These are phyloP conservation scores for Nezara viridula DNA, from an alignment of 2,888 invertebrate species.

Conservation along the genomic window DNA sequence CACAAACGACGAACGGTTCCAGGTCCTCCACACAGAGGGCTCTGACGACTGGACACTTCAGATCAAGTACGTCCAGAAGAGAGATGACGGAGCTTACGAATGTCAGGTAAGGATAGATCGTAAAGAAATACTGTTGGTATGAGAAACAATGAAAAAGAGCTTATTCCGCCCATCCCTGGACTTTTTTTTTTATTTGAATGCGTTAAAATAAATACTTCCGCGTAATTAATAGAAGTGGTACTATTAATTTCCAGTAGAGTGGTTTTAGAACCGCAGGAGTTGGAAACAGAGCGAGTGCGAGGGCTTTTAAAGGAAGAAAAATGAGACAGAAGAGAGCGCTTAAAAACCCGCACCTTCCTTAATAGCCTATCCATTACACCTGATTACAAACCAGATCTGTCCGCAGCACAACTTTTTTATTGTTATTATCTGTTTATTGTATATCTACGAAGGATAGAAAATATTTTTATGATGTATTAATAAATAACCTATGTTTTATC, in stretches of 20 bases:
- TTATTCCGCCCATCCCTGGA: too few relatives aligned
- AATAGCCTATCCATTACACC: slow-evolving; percentile 25
- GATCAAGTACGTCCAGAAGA: slow-evolving; percentile 92
- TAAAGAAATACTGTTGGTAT: too few relatives aligned
- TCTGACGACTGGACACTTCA: slow-evolving; percentile 94
- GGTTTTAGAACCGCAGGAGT: not conserved
- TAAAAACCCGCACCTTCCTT: not conserved
- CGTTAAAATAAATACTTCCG: not conserved
- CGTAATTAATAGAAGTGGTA: not conserved
- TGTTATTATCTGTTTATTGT: not conserved
- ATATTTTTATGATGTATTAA: not conserved
- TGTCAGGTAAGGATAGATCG: slow-evolving; percentile 79
- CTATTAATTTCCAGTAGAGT: not conserved
- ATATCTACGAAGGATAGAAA: not conserved
- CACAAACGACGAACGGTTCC: slow-evolving; percentile 84
- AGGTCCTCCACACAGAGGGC: slow-evolving; percentile 85
- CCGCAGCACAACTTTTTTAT: not conserved
- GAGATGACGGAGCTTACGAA: slow-evolving; percentile 93
- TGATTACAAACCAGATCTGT: not conserved
- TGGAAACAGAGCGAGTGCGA: not conserved
- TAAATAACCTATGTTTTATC: too few relatives aligned
- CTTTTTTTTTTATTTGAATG: not conserved
- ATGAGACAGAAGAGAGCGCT: not conserved
- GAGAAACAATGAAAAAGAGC: not conserved
- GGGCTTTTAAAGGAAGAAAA: not conserved